Evolutionary conservation across 1,140 invertebrate genomes (phyloP).

Genomic region (Camponotus vicinus): DNA sequence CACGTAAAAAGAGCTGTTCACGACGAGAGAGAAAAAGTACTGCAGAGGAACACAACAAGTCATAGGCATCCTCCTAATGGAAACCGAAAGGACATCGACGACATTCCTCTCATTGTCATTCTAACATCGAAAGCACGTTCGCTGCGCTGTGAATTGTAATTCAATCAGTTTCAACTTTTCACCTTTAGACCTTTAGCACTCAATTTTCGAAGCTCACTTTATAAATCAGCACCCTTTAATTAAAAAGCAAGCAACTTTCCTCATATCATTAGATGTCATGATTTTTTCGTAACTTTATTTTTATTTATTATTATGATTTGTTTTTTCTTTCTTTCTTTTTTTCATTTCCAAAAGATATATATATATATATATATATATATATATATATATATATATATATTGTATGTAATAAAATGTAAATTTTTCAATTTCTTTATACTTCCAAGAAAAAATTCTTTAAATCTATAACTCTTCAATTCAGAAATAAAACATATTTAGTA

Average conservation of each 20-base stretch:
- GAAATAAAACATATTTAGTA: neutral
- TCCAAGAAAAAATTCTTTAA: no score
- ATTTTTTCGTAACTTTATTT: neutral
- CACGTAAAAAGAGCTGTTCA: slow-evolving; percentile 26
- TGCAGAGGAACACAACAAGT: slow-evolving; percentile 14
- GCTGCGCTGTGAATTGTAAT: slow-evolving; percentile 40
- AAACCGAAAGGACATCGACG: slow-evolving; percentile 49
- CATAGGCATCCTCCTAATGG: slow-evolving; percentile 38
- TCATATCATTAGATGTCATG: neutral
- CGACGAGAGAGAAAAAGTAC: slow-evolving; percentile 28
- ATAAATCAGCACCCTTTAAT: slow-evolving; percentile 30
- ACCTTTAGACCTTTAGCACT: neutral
- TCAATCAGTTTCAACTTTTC: slow-evolving; percentile 30
- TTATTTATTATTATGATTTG: neutral
- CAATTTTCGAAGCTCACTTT: slow-evolving; percentile 39
- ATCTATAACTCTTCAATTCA: neutral
- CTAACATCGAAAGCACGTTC: slow-evolving; percentile 28
- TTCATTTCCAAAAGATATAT: neutral
- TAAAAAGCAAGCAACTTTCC: slow-evolving; percentile 17
- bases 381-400: no score
- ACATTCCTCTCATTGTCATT: slow-evolving; percentile 52
- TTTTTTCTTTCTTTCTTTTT: neutral
- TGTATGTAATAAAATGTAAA: no score
- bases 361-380: no score
- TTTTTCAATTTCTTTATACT: no score